Base-by-base conservation (phyloP, 2,888 invertebrate genomes). In the Drosophila longiperda region DNA sequence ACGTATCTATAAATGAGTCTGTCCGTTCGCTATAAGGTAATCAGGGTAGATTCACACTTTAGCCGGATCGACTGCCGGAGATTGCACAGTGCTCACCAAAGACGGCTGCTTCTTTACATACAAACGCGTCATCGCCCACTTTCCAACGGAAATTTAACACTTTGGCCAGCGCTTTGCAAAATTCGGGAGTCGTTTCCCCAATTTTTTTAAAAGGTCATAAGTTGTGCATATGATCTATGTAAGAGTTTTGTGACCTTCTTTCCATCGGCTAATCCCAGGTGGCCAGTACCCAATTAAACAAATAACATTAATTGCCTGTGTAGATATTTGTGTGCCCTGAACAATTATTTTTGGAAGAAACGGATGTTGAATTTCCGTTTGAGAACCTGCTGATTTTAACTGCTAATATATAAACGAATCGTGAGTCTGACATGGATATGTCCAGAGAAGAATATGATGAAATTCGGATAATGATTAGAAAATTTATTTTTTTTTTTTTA, bases 331-430 rank as follows among this genome's bases (percentile, higher is more conserved):
- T 32, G 52, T 23, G 45, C 68, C 81, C 42, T 32, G 72, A 76
- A 38, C 52, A 34, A 38, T 62, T 57, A 67, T 73, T 61, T 42
- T 69, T 40, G 26, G n/a, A 11, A 33, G 17, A 32, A 64, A 57
- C 59, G 68, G 78, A 80, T 59, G 73, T 84, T 57, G 62, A 90
- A 87, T 89, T 87, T 87, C 89, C 89, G 85, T 48, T 83, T 8
- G 23, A 36, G 20, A 29, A 12, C 45, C 20, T 45, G 82, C 50
- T 60, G 79, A 87, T 83, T 77, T 83, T 75, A 75, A 87, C 68
- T 89, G 73, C 63, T 66, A 89, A 83, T 88, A 78, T 70, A 32
- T 70, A 82, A 69, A 58, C 59, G 62, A 67, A 70, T 61, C 29
- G 55, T n/a, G 23, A 20, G 38, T 45, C 42, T 32, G 32, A 48